These are phyloP conservation scores for Rhogogaster chlorosoma DNA, from an alignment of 2,888 invertebrate genomes.

Conservation along the genomic window DNA sequence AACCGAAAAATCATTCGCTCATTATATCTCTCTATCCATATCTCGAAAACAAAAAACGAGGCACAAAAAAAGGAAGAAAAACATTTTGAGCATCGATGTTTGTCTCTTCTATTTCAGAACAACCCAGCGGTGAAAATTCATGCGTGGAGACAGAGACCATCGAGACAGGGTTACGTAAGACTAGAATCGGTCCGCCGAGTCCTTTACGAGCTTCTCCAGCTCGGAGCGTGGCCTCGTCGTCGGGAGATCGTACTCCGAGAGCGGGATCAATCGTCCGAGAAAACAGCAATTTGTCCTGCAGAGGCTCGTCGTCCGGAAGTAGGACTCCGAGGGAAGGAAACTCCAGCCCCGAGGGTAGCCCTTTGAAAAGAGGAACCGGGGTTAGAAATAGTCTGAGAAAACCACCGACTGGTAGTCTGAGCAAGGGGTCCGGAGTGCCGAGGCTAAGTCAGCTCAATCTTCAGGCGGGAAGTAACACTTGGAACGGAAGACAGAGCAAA, in stretches of 20 bases:
- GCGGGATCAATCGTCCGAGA: slow-evolving; percentile 70
- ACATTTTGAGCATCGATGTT: background rate
- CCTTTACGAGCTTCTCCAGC: slow-evolving; percentile 68
- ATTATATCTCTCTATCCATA: too few species aligned
- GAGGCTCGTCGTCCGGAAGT: slow-evolving; percentile 68
- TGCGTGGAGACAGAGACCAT: slow-evolving; percentile 78
- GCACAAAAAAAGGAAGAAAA: too few species aligned
- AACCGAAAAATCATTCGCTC: background rate
- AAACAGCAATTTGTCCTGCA: slow-evolving; percentile 69
- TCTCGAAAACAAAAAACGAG: too few species aligned
- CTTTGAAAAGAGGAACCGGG: slow-evolving; percentile 82
- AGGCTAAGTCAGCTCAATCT: slow-evolving; percentile 68
- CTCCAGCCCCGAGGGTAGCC: slow-evolving; percentile 78
- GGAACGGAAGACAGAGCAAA: slow-evolving; percentile 83
- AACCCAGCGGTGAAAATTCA: slow-evolving; percentile 68
- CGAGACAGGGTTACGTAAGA: slow-evolving; percentile 86
- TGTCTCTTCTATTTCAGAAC: slow-evolving; percentile 66
- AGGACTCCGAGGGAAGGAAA: slow-evolving; percentile 69
- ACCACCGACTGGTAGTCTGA: slow-evolving; percentile 78
- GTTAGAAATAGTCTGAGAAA: slow-evolving; percentile 78
- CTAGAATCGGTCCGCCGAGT: slow-evolving; percentile 74
- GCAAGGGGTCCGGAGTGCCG: slow-evolving; percentile 78
- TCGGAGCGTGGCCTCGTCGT: slow-evolving; percentile 66
- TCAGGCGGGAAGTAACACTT: slow-evolving; percentile 83
- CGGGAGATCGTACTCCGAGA: slow-evolving; percentile 68